phyloP scores from a whole-genome alignment of 2,113 vertebrate genomes.

The Psilopogon haemacephalus region DNA sequence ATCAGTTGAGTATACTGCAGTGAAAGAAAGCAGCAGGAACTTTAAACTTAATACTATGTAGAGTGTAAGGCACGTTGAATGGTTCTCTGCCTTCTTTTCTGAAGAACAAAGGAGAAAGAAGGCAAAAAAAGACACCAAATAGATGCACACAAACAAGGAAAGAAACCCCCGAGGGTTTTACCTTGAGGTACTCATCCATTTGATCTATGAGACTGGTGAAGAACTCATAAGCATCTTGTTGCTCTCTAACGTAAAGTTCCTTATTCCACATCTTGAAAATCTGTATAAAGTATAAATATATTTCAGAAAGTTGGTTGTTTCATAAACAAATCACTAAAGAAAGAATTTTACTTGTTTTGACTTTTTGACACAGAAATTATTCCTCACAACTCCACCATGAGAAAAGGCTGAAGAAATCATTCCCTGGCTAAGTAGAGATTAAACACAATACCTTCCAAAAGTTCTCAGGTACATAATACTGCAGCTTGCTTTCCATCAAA shows the following conservation, averaged over 20 bases:
- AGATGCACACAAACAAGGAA: not conserved
- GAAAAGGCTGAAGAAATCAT: not conserved
- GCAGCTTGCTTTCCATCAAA: conserved; percentile 98
- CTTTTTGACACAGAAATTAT: not conserved
- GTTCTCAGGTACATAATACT: conserved; percentile 98
- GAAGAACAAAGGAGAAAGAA: not conserved
- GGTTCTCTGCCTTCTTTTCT: not conserved
- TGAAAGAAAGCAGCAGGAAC: not conserved
- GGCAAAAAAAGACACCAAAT: not conserved
- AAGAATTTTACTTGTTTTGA: not conserved
- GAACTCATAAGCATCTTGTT: conserved; percentile 98
- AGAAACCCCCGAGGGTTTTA: conserved; percentile 55
- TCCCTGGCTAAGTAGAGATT: not conserved
- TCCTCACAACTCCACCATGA: not conserved
- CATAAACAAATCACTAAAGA: conserved; percentile 18
- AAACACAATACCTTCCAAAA: conserved; percentile 95
- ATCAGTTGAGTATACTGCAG: not conserved
- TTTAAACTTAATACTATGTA: not conserved
- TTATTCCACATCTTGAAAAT: conserved; percentile 99
- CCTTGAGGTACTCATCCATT: conserved; percentile 98
- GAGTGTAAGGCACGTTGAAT: not conserved
- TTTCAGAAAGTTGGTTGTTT: not conserved
- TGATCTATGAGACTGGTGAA: conserved; percentile 99
- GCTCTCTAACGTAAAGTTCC: conserved; percentile 94
- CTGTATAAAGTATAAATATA: conserved; percentile 62